Conservation (phyloP, 2,888 invertebrate genomes). For the Chymomyza procnemis region DNA sequence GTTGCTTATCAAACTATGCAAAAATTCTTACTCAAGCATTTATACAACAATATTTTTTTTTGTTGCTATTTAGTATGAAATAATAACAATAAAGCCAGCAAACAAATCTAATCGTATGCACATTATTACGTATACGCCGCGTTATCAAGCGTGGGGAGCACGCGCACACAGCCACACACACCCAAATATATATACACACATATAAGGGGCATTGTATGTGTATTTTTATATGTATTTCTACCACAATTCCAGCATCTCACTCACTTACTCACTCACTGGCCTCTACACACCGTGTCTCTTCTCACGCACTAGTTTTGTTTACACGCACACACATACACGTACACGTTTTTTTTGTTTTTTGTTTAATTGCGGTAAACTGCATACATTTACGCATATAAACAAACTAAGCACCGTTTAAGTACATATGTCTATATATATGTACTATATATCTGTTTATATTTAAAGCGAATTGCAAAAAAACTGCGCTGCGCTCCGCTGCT, state of each 20-base stretch:
- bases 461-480: slow-evolving; percentile 26
- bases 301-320: background rate
- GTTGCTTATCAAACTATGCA: slow-evolving; percentile 1
- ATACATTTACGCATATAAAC: slow-evolving; percentile 23
- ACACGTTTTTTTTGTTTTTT: background rate
- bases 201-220: background rate
- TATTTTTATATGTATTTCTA: background rate
- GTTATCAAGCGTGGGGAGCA: background rate
- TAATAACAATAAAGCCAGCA: background rate
- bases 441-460: too few relatives aligned
- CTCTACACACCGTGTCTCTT: background rate
- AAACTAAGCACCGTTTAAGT: slow-evolving; percentile 7
- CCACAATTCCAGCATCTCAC: background rate
- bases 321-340: slow-evolving; percentile 12
- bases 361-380: slow-evolving; percentile 42
- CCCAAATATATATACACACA: background rate
- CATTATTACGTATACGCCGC: background rate
- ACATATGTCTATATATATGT: too few relatives aligned
- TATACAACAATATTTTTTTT: background rate
- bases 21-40: background rate
- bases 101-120: background rate
- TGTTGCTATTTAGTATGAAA: background rate
- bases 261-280: background rate
- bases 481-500: slow-evolving; percentile 45
- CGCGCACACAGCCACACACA: background rate